Evolutionary conservation across 1,140 invertebrate species (phyloP).

Genomic region (Drosophila repleta): DNA sequence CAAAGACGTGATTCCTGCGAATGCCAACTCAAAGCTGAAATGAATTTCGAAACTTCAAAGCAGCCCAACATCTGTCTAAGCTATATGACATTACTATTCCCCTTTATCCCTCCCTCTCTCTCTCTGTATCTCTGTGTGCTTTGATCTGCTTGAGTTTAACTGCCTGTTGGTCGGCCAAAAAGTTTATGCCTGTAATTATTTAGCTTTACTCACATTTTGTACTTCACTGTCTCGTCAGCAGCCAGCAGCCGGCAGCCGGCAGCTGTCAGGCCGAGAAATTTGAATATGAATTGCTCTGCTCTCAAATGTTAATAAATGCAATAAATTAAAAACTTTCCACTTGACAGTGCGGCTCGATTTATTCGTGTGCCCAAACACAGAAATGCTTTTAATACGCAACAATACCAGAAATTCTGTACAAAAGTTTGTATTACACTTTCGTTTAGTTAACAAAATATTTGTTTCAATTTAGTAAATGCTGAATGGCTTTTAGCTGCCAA

Average conservation of each 20-base stretch:
- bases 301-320: conserved; percentile 6
- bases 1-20: conserved; percentile 73
- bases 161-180: conserved; percentile 49
- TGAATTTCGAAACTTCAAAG: conserved; percentile 31
- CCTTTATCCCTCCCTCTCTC: too few species aligned
- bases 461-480: neutral
- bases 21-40: conserved; percentile 75
- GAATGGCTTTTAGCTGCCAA: neutral
- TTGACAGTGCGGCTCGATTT: neutral
- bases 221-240: conserved; percentile 42
- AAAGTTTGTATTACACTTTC: neutral
- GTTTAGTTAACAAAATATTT: neutral
- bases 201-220: conserved; percentile 63
- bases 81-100: conserved; percentile 4
- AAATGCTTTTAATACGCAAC: neutral
- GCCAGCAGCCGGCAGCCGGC: conserved; percentile 39
- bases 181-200: conserved; percentile 75
- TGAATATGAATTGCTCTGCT: conserved; percentile 24
- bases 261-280: conserved; percentile 49
- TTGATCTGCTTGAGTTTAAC: conserved; percentile 62
- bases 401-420: neutral
- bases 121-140: conserved; percentile 33
- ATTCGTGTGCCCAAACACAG: neutral
- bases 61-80: conserved; percentile 61
- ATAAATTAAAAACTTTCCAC: conserved; percentile 5